phyloP scores from a whole-genome alignment of 2,797 vertebrate species.

The Schizothorax lantsangensis region DNA sequence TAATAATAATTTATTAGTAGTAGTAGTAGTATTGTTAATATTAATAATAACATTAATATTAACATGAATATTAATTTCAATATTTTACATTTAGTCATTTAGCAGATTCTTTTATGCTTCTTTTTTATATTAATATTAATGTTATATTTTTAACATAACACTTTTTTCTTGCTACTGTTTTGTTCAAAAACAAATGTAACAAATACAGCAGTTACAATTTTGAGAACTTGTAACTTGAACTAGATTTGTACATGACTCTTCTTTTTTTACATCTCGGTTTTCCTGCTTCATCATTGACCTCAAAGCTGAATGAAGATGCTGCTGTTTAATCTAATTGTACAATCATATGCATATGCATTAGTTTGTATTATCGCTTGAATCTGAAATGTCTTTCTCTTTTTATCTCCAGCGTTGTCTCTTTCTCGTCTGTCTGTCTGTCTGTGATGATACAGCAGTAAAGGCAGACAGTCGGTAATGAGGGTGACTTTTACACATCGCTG shows the following conservation, averaged over 20 bases:
- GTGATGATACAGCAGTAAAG: constrained; percentile 1
- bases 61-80: background rate
- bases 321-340: background rate
- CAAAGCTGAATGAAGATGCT: background rate
- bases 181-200: no score
- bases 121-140: no score
- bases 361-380: background rate
- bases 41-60: background rate
- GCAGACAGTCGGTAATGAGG: constrained; percentile 43
- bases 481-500: constrained; percentile 58
- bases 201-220: background rate
- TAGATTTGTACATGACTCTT: background rate
- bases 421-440: background rate
- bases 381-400: no score
- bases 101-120: no score
- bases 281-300: background rate
- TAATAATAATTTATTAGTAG: background rate
- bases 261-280: background rate
- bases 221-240: background rate
- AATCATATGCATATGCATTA: background rate
- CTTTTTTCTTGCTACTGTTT: no score
- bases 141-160: no score
- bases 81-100: no score
- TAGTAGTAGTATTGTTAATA: background rate
- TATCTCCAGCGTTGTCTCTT: background rate